Evolutionary conservation across 1,140 invertebrate genomes (phyloP).

Genomic region (Pseudoatta argentina): DNA sequence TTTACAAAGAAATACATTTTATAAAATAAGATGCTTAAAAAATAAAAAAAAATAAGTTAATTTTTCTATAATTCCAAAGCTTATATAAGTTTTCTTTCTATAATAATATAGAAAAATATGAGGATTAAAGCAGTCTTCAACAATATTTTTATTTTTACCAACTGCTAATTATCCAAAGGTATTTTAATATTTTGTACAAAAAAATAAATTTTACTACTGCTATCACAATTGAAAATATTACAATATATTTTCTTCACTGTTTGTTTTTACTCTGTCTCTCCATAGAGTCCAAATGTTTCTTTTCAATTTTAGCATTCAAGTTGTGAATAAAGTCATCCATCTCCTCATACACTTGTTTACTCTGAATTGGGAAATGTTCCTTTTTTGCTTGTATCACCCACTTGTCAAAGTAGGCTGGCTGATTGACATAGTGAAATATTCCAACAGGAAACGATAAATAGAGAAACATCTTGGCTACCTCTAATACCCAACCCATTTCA

Average conservation of each 20-base stretch:
- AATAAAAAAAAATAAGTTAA: neutral
- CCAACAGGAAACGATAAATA: constrained; percentile 95
- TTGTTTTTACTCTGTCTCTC: constrained; percentile 38
- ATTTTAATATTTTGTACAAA: neutral
- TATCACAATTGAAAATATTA: neutral
- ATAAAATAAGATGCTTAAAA: neutral
- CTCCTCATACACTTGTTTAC: neutral
- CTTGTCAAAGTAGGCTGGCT: constrained; percentile 93
- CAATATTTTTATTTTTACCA: constrained; percentile 17
- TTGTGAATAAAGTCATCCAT: constrained; percentile 52
- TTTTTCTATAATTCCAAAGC: neutral
- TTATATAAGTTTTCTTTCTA: neutral
- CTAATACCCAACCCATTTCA: constrained; percentile 93
- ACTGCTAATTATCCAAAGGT: neutral
- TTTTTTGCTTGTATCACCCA: constrained; percentile 91
- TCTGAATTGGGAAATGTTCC: constrained; percentile 84
- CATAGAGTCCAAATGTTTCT: constrained; percentile 41
- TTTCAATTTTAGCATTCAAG: constrained; percentile 18
- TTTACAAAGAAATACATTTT: neutral
- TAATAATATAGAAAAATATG: neutral
- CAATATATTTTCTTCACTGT: constrained; percentile 8
- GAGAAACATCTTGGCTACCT: constrained; percentile 93
- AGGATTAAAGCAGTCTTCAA: neutral
- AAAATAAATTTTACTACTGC: neutral
- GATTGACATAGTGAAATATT: constrained; percentile 95